A percentile compares a stretch with the other conserved stretches of the same genome.
These are phyloP conservation scores for Rotaria socialis DNA, from an alignment of 2,888 invertebrate genomes.

Conservation along the genomic window DNA sequence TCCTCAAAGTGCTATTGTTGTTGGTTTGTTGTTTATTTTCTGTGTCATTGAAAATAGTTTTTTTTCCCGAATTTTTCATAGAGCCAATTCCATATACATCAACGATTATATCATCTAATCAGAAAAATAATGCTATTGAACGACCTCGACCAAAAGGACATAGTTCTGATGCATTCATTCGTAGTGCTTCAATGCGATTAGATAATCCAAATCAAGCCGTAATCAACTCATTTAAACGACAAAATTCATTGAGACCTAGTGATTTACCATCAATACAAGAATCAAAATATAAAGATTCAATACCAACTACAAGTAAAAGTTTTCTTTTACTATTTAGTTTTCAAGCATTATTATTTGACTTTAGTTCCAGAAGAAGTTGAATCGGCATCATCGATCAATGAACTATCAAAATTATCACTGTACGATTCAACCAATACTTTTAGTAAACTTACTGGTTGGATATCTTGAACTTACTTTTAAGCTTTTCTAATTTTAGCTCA, in stretches of 20 bases:
- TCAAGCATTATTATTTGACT: not conserved
- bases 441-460: not conserved
- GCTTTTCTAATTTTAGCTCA: not conserved
- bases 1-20: conserved; percentile 61
- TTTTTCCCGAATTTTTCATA: not conserved
- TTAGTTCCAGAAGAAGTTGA: not conserved
- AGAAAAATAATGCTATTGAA: not conserved
- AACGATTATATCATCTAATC: not conserved
- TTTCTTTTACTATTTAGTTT: not conserved
- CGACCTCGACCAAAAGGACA: conserved; percentile 39
- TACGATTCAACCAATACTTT: not conserved
- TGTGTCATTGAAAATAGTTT: too few species aligned
- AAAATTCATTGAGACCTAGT: conserved; percentile 30
- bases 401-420: not conserved
- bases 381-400: not conserved
- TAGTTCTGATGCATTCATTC: not conserved
- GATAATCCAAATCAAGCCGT: not conserved
- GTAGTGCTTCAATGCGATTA: conserved; percentile 29
- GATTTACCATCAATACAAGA: conserved; percentile 39
- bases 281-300: not conserved
- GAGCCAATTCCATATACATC: not conserved
- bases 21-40: not conserved
- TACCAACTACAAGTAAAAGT: not conserved
- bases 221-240: conserved; percentile 18
- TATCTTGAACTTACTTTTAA: not conserved